Base-by-base conservation (phyloP, 2,113 vertebrate genomes). In the Larimichthys crocea region DNA sequence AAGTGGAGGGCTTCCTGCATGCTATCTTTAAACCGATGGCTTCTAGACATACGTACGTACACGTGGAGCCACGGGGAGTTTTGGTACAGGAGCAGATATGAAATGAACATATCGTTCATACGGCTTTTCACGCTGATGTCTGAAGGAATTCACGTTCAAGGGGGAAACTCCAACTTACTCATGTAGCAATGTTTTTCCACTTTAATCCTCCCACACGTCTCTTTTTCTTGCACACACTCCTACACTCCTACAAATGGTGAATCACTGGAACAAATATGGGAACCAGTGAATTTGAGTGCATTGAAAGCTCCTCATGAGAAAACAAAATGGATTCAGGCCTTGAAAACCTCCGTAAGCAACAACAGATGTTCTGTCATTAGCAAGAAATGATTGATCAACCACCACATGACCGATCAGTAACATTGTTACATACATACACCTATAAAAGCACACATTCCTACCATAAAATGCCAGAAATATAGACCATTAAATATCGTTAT, bases 1-100 rank as follows among this genome's bases (percentile, higher is more conserved):
- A 50, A 85, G 53, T 74, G 59, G 42, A 76, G 10, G 14, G 29
- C 53, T 86, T 91, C 90, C 81, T 81, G 81, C 26, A 64, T 10
- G 5, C n/a, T 35, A 17, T 35, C 60, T 80, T 70, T 69, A 24
- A 83, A 74, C 64, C 17, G 42, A 75, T 53, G 62, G 50, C 61
- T 5, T 52, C 8, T 7, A 50, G 73, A 87, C 79, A 59, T 40
- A 40, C 35, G 35, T 35, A 35, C 7, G 31, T 31, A 31, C 67
- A 68, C 52, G 60, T 5, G 29, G 2, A 11, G 46, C 6, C 3
- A 24, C 15, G 11, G 57, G 40, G 40, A 24, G 56, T 53, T 50
- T 44, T 40, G 24, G 46, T 0, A 10, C 26, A 44, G 42, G 12
- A n/a, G 44, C 42, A 71, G 76, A 76, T 79, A 79, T 72, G 50